Conservation (phyloP, 2,113 vertebrate genomes). For the Muntiacus muntjak region DNA sequence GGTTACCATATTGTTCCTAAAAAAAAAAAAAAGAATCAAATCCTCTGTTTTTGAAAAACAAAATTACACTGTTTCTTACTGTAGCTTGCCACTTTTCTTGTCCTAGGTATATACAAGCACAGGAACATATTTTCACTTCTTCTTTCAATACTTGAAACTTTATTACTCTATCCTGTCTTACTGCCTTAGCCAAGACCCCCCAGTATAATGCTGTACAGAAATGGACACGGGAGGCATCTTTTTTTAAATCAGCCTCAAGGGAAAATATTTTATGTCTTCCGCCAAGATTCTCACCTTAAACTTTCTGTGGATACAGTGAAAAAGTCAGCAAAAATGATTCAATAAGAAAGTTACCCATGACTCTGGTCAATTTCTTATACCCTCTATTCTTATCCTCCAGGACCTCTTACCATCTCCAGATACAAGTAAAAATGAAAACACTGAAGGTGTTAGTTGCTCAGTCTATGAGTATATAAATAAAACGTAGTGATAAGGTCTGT, state of each 20-base stretch:
- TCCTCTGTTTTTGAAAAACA: not conserved
- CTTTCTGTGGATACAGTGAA: not conserved
- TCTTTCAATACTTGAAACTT: not conserved
- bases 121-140: not conserved
- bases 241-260: not conserved
- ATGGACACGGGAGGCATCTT: not conserved
- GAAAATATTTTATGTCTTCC: not conserved
- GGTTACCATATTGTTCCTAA: not conserved
- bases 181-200: not conserved
- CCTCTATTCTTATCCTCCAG: not conserved
- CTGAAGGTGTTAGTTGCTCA: not conserved
- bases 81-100: not conserved
- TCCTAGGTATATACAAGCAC: not conserved
- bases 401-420: not conserved
- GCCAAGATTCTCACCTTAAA: not conserved
- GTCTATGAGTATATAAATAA: not conserved
- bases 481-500: not conserved
- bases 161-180: not conserved
- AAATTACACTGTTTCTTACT: not conserved
- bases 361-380: not conserved
- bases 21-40: not conserved
- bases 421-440: not conserved
- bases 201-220: not conserved
- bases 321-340: not conserved
- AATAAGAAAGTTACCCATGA: not conserved